These are phyloP conservation scores for Scaptomyza graminum DNA, from an alignment of 1,140 invertebrate genomes.

Conservation along the genomic window DNA sequence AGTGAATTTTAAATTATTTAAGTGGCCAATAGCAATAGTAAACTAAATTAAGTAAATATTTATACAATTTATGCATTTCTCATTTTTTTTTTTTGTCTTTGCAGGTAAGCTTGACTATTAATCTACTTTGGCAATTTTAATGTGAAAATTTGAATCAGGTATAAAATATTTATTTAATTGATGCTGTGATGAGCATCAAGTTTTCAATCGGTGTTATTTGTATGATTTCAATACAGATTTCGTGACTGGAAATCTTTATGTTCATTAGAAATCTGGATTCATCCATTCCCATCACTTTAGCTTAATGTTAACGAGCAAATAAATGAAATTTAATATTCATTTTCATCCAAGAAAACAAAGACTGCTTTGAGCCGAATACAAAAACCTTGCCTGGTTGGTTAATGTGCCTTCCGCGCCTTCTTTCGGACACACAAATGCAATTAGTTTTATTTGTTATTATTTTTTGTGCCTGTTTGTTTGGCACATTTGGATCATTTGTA, in stretches of 20 bases:
- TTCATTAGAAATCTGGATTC: too few species aligned
- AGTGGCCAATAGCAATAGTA: conserved; percentile 48
- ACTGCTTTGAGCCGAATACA: not conserved
- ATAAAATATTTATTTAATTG: too few species aligned
- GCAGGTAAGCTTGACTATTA: conserved; percentile 43
- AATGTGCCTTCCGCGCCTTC: conserved; percentile 37
- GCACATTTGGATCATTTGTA: conserved; percentile 62
- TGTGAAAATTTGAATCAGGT: too few species aligned
- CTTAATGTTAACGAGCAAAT: not conserved
- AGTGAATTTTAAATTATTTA: conserved; percentile 58
- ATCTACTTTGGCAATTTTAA: too few species aligned
- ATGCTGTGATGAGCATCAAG: too few species aligned
- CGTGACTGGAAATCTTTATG: too few species aligned
- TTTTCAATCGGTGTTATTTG: too few species aligned
- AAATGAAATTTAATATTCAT: conserved; percentile 39
- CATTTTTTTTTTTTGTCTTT: conserved; percentile 4
- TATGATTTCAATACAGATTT: too few species aligned
- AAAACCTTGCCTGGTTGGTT: conserved; percentile 5
- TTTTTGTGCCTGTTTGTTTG: conserved; percentile 4
- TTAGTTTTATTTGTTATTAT: conserved; percentile 45
- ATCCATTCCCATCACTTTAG: not conserved
- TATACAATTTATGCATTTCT: not conserved
- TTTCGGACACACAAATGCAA: conserved; percentile 52
- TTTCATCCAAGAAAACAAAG: conserved; percentile 30
- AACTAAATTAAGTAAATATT: conserved; percentile 36